Evolutionary conservation across 2,113 vertebrate species (phyloP).

Genomic region (Acanthisitta chloris): DNA sequence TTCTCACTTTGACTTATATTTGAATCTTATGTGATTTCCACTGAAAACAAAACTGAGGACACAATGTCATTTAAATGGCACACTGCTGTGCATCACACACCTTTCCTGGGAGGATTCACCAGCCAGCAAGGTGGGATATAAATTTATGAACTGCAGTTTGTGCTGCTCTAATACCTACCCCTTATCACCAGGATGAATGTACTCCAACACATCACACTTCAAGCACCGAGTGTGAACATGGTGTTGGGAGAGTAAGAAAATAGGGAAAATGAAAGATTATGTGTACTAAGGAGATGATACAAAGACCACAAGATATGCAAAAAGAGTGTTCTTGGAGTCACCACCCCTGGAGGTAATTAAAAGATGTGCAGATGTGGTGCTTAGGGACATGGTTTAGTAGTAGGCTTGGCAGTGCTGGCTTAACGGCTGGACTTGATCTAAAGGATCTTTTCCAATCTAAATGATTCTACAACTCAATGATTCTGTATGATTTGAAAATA

Average conservation of each 20-base stretch:
- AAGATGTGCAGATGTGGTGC: fast-evolving
- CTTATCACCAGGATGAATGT: not conserved
- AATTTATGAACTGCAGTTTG: not conserved
- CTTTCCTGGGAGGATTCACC: not conserved
- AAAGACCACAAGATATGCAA: not conserved
- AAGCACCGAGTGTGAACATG: not conserved
- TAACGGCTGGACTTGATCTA: fast-evolving
- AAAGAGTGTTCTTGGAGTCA: not conserved
- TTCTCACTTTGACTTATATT: not conserved
- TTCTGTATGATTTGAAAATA: not conserved
- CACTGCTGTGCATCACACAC: not conserved
- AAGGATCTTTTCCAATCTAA: not conserved
- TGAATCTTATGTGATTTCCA: not conserved
- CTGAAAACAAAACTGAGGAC: not conserved
- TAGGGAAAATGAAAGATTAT: not conserved
- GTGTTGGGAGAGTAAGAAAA: not conserved
- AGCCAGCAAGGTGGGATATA: not conserved
- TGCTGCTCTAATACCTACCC: not conserved
- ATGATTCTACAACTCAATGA: not conserved
- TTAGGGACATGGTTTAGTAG: not conserved
- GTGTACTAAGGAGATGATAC: not conserved
- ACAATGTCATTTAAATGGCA: not conserved
- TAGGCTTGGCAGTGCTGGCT: fast-evolving
- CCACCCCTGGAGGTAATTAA: not conserved
- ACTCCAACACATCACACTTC: not conserved